phyloP scores from a whole-genome alignment of 2,888 invertebrate species.

The Ecliptopera silaceata region DNA sequence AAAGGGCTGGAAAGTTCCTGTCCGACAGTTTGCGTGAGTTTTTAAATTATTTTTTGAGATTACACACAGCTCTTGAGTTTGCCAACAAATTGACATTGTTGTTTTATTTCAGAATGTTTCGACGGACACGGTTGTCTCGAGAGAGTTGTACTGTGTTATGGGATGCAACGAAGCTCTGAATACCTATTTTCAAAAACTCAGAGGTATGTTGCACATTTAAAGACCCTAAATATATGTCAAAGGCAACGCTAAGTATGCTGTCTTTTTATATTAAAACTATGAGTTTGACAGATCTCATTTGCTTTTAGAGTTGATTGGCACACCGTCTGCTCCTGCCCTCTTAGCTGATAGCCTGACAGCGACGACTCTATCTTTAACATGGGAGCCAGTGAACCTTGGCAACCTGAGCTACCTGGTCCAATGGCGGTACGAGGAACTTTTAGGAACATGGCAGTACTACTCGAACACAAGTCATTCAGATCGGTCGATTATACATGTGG shows the following conservation, averaged over 20 bases:
- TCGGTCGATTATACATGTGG: slow-evolving; percentile 86
- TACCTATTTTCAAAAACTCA: slow-evolving; percentile 87
- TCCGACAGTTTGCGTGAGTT: slow-evolving; percentile 92
- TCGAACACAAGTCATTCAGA: slow-evolving; percentile 88
- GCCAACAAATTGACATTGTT: background rate
- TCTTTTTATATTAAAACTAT: background rate
- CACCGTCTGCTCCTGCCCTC: slow-evolving; percentile 88
- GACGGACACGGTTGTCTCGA: slow-evolving; percentile 85
- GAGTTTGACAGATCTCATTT: background rate
- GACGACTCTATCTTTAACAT: slow-evolving; percentile 90
- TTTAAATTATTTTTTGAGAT: background rate
- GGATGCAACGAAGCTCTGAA: slow-evolving; percentile 92
- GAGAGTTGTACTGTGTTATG: slow-evolving; percentile 90
- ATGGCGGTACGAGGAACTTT: slow-evolving; percentile 88
- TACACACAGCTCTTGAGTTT: background rate
- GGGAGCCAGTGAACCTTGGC: slow-evolving; percentile 85
- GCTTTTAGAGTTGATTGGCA: slow-evolving; percentile 84
- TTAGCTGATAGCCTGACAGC: slow-evolving; percentile 90
- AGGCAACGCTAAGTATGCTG: background rate
- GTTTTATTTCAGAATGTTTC: slow-evolving; percentile 85
- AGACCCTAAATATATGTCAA: background rate
- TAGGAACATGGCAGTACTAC: slow-evolving; percentile 92
- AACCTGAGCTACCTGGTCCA: slow-evolving; percentile 87
- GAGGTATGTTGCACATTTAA: slow-evolving; percentile 80
- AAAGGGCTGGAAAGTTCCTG: slow-evolving; percentile 89